Base-by-base conservation (phyloP, 2,797 vertebrate genomes). In the Rhinatrema bivittatum region DNA sequence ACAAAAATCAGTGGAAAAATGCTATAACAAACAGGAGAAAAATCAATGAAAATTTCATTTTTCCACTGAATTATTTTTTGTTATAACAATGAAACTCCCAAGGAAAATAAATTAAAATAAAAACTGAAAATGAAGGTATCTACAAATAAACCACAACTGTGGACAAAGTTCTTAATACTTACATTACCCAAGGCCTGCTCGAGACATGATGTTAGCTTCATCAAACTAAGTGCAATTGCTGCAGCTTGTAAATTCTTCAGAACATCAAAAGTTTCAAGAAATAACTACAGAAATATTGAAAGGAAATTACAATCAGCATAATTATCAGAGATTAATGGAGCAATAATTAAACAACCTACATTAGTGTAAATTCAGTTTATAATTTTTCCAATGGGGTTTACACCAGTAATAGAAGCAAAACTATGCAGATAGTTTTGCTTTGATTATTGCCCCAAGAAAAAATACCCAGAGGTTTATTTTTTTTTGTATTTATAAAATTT, bases 101-200 rank as follows among this genome's bases (percentile, higher is more conserved):
- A n/a, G n/a, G n/a, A n/a, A n/a, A n/a, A n/a, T n/a, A n/a, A n/a
- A n/a, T n/a, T n/a, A n/a, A n/a, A n/a, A n/a, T n/a, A n/a, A n/a
- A n/a, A n/a, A n/a, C n/a, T n/a, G n/a, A n/a, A n/a, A n/a, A n/a
- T n/a, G n/a, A n/a, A n/a, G n/a, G n/a, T n/a, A n/a, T n/a, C n/a
- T n/a, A n/a, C 2, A 42, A 11, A 16, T 36, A 40, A 56, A 10
- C 1, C 15, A 46, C 52, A 58, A 8, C n/a, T 33, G 16, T 5
- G 16, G 11, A 35, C 0, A 25, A 22, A 10, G 11, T 5, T 5
- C 5, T 10, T 26, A 17, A 4, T 7, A 79, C 84, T 78, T 55
- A 87, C 85, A 6, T 87, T 59, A 3, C 81, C 85, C 42, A 87
- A 51, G 16, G 81, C 62, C 43, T 76, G 37, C 15, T 87, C 85